A percentile compares a stretch with the other conserved stretches of the same genome.
Evolutionary conservation across 2,888 invertebrate genomes (phyloP).

Genomic region (Drosophila mulleri): DNA sequence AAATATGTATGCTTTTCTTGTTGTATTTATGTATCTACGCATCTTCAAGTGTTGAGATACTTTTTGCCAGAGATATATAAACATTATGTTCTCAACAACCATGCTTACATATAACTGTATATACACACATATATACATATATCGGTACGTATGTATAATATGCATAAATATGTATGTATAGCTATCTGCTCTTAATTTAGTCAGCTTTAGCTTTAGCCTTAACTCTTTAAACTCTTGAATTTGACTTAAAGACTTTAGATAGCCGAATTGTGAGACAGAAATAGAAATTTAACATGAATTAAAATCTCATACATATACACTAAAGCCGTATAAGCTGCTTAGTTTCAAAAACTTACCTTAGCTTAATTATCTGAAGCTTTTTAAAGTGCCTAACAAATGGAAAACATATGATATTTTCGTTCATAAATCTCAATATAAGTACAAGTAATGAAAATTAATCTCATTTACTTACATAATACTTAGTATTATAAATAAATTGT

Average conservation of each 20-base stretch:
- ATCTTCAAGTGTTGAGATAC: constrained; percentile 9
- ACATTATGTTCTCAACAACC: constrained; percentile 29
- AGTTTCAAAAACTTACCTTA: not conserved
- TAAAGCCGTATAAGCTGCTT: no score
- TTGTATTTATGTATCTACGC: not conserved
- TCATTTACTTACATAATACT: no score
- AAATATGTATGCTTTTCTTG: not conserved
- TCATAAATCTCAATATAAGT: no score
- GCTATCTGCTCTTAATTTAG: not conserved
- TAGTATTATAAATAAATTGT: no score
- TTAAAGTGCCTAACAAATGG: not conserved
- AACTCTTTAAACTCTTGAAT: not conserved
- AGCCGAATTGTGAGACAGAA: not conserved
- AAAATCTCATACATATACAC: not conserved
- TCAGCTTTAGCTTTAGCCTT: not conserved
- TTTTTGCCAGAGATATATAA: constrained; percentile 5
- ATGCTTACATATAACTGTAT: not conserved
- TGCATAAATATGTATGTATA: not conserved
- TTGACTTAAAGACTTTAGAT: not conserved
- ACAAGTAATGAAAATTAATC: no score
- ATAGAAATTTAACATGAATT: not conserved
- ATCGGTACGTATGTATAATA: no score
- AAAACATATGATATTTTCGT: not conserved
- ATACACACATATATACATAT: not conserved
- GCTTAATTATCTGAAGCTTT: not conserved